Evolutionary conservation across 1,140 invertebrate species (phyloP).

Genomic region (Macrostomum lignano): DNA sequence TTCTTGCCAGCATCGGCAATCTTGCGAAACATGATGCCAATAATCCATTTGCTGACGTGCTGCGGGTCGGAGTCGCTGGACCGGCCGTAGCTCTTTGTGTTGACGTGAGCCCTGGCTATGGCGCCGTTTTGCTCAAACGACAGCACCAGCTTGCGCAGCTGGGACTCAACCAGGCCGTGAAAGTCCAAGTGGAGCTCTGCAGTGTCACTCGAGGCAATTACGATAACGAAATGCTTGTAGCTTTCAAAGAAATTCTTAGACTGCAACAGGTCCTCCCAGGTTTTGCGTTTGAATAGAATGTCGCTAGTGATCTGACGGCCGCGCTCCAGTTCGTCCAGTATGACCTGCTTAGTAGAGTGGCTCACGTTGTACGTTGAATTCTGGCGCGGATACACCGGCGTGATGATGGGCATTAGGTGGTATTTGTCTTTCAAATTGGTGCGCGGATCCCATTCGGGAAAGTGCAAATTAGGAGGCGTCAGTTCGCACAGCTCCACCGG

Average conservation of each 20-base stretch:
- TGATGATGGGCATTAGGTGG: slow-evolving; percentile 98
- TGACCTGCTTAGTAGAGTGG: slow-evolving; percentile 1
- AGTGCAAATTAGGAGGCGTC: slow-evolving; percentile 6
- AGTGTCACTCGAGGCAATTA: background rate
- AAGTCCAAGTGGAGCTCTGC: background rate
- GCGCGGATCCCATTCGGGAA: slow-evolving; percentile 19
- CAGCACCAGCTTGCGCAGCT: slow-evolving; percentile 64
- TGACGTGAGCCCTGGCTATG: slow-evolving; percentile 69
- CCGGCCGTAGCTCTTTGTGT: slow-evolving; percentile 50
- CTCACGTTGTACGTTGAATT: slow-evolving; percentile 57
- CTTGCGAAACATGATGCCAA: no score
- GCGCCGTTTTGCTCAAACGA: slow-evolving; percentile 63
- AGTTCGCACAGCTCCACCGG: slow-evolving; percentile 51
- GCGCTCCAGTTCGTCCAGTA: background rate
- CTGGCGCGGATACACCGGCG: slow-evolving; percentile 93
- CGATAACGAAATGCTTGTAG: slow-evolving; percentile 3
- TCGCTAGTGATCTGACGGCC: background rate
- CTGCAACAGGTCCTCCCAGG: slow-evolving; percentile 1
- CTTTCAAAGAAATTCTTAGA: background rate
- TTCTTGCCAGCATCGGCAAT: no score
- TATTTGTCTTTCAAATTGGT: slow-evolving; percentile 59
- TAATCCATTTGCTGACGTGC: slow-evolving; percentile 61
- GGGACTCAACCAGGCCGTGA: slow-evolving; percentile 66
- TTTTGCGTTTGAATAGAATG: background rate
- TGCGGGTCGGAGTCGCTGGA: slow-evolving; percentile 18